Evolutionary conservation across 2,888 invertebrate genomes (phyloP), one percentile per base, ranked within the genome.

Genomic region (Colletes collaris): DNA sequence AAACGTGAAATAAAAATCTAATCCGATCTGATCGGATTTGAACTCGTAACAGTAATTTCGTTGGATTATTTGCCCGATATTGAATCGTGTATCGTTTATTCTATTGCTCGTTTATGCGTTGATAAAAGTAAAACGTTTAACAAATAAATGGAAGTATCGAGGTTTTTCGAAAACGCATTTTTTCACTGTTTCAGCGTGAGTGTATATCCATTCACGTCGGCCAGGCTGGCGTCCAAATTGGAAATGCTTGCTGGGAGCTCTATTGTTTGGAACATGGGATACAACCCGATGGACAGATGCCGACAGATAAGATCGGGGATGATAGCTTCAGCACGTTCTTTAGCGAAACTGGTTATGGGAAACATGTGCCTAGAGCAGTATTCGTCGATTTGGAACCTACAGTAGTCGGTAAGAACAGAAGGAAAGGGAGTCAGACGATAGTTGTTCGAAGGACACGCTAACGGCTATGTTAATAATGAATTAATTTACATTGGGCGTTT

Each of bases 311-410:
- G 94, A 97, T 97, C 85, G 98, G 97, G 75, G 98, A 99, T 92
- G 98, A 98, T 94, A 97, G 97, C 79, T 99, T 98, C 95, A 98
- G 98, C 94, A 99, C 97, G 74, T 97, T 97, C 95, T 97, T 97
- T 95, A 96, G 96, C 89, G 98, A 99, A 94, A 99, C 98, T 76
- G 98, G 98, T 70, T 97, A 98, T 58, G 99, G 99, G 91, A 99
- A 99, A 92, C 98, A 99, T 92, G 98, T 99, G 11, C 98, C 98
- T 65, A 95, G 98, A 88, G 98, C 97, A 56, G 97, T 98, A 74
- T 99, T 98, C 91, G 98, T 99, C 11, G 99, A 99, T 93, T 94
- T 99, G 93, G 99, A 99, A 94, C 99, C 99, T 80, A 98, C 98
- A 86, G 99, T 99, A 90, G 98, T 99, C 83, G 95, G 95, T 95